These are phyloP conservation scores for Dreissena rostriformis DNA, from an alignment of 1,140 invertebrate species.

Conservation along the genomic window DNA sequence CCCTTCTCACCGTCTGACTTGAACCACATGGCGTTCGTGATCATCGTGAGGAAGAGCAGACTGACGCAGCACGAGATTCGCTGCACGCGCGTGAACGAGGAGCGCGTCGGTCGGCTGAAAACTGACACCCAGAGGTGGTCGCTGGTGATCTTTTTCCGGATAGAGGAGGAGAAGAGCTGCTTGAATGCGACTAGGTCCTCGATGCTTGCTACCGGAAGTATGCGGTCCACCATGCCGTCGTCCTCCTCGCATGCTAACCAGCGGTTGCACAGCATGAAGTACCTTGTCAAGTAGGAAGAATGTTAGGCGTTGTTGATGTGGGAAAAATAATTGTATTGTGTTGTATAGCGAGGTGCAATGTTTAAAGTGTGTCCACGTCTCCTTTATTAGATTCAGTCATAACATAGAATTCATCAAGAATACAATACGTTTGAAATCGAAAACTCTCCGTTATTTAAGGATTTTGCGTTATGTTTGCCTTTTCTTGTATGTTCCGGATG, in stretches of 20 bases:
- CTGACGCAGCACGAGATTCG: slow-evolving; percentile 74
- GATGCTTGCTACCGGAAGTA: slow-evolving; percentile 79
- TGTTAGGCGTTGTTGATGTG: not conserved
- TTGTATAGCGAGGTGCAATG: too few relatives aligned
- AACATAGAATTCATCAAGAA: too few relatives aligned
- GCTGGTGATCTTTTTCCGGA: slow-evolving; percentile 81
- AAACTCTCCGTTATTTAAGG: too few relatives aligned
- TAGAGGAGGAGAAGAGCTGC: slow-evolving; percentile 80
- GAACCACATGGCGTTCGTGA: slow-evolving; percentile 79
- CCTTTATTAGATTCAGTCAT: too few relatives aligned
- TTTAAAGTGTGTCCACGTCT: too few relatives aligned
- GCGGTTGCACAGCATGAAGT: slow-evolving; percentile 77
- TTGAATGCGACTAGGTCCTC: slow-evolving; percentile 80
- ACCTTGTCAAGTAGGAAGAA: slow-evolving; percentile 62
- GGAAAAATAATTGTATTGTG: not conserved
- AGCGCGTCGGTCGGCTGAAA: slow-evolving; percentile 68
- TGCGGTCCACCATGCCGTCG: slow-evolving; percentile 80
- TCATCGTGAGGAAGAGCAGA: slow-evolving; percentile 76
- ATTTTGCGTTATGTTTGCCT: too few relatives aligned
- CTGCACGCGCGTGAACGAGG: slow-evolving; percentile 73
- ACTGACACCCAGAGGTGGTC: slow-evolving; percentile 81
- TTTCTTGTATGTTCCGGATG: not conserved
- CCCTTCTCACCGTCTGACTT: slow-evolving; percentile 57
- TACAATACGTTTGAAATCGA: too few relatives aligned
- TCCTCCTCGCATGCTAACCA: slow-evolving; percentile 81